Evolutionary conservation across 2,888 invertebrate species (phyloP).

Genomic region (Odiellus spinosus): DNA sequence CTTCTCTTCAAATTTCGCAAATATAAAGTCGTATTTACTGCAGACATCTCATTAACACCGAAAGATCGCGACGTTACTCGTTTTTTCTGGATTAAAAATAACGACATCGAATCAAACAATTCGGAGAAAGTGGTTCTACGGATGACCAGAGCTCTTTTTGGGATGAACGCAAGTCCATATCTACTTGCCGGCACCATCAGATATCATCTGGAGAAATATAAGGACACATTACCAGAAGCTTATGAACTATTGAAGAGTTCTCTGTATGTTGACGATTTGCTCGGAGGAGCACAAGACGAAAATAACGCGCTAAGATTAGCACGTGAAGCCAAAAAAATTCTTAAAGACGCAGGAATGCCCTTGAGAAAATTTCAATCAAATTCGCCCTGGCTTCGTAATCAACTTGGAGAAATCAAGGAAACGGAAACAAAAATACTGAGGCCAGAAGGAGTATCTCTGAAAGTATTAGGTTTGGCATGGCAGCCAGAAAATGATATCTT

Average conservation of each 20-base stretch:
- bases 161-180: conserved; percentile 1
- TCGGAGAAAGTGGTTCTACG: background rate
- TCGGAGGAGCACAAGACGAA: background rate
- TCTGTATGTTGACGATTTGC: conserved; percentile 2
- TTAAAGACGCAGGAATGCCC: background rate
- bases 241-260: background rate
- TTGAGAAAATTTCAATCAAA: background rate
- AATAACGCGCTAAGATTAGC: background rate
- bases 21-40: conserved; percentile 7
- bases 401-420: too few relatives aligned
- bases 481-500: too few relatives aligned
- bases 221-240: background rate
- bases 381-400: background rate
- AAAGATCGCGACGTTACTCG: conserved; percentile 6
- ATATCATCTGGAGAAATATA: conserved; percentile 2
- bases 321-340: background rate
- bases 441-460: too few relatives aligned
- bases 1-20: conserved; percentile 10
- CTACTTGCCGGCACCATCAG: conserved; percentile 1
- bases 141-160: background rate
- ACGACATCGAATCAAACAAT: too few relatives aligned
- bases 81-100: conserved; percentile 6
- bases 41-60: conserved; percentile 4
- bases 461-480: too few relatives aligned
- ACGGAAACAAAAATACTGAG: too few relatives aligned